These are phyloP conservation scores for Reticulitermes speratus DNA, from an alignment of 1,140 invertebrate species.

Conservation along the genomic window DNA sequence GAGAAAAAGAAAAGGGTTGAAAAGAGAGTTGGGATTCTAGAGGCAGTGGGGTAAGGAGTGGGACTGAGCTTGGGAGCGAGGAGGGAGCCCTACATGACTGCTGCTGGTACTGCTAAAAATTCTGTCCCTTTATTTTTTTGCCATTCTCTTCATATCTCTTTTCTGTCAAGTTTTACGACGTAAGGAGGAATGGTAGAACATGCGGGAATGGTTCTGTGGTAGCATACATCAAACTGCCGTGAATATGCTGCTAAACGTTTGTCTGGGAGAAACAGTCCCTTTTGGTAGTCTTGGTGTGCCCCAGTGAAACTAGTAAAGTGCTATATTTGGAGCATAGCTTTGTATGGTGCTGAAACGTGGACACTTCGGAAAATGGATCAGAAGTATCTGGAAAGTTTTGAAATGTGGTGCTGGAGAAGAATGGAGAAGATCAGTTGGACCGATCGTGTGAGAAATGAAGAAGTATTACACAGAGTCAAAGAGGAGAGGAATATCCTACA, in stretches of 20 bases:
- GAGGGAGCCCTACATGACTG: not conserved
- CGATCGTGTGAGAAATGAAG: too few relatives aligned
- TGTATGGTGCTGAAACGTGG: too few relatives aligned
- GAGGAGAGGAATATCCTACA: too few relatives aligned
- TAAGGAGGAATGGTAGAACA: not conserved
- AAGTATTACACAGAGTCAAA: too few relatives aligned
- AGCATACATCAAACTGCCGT: not conserved
- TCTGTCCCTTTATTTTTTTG: not conserved
- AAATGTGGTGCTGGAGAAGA: too few relatives aligned
- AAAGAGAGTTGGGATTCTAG: constrained; percentile 30
- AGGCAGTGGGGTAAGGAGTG: not conserved
- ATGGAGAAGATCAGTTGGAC: too few relatives aligned
- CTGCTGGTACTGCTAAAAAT: constrained; percentile 11
- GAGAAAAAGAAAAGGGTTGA: constrained; percentile 35
- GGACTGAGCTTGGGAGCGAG: not conserved
- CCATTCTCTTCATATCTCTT: not conserved
- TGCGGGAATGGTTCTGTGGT: not conserved
- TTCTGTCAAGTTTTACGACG: not conserved
- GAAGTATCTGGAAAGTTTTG: too few relatives aligned
- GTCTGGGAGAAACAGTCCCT: not conserved
- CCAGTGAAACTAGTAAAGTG: too few relatives aligned
- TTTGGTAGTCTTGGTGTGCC: not conserved
- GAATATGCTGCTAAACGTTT: not conserved
- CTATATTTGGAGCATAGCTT: too few relatives aligned
- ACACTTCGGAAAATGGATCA: too few relatives aligned